These are phyloP conservation scores for Belonocnema kinseyi DNA, from an alignment of 1,140 invertebrate genomes.

Conservation along the genomic window DNA sequence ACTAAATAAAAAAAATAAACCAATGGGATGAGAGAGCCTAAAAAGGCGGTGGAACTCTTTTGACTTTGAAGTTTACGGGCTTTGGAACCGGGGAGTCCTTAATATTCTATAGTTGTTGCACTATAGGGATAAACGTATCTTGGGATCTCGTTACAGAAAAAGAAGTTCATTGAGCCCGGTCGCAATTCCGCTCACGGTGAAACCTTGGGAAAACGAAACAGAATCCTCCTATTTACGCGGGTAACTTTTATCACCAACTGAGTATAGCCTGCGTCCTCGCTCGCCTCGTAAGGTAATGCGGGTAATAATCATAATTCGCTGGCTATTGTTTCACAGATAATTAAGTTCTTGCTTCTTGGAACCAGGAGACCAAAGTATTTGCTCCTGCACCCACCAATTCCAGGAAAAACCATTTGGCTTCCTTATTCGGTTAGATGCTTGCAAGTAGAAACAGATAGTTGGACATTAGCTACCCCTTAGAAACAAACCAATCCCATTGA, in stretches of 20 bases:
- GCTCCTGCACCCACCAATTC: constrained; percentile 51
- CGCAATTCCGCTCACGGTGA: constrained; percentile 56
- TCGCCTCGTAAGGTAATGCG: constrained; percentile 46
- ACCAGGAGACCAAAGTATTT: not conserved
- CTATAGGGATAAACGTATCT: no score
- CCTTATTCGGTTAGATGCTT: constrained; percentile 54
- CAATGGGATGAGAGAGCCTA: no score
- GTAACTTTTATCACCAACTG: constrained; percentile 60
- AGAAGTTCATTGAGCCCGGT: constrained; percentile 48
- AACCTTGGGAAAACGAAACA: constrained; percentile 56
- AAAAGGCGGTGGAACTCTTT: no score
- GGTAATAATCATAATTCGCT: constrained; percentile 67
- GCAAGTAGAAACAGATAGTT: constrained; percentile 33
- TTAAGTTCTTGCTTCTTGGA: constrained; percentile 63
- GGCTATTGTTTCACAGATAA: constrained; percentile 67
- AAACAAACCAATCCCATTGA: constrained; percentile 43
- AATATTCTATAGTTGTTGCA: no score
- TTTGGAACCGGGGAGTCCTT: no score
- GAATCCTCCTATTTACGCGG: constrained; percentile 62
- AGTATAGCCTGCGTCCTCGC: constrained; percentile 40
- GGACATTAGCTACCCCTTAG: constrained; percentile 47
- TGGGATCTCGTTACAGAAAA: constrained; percentile 29
- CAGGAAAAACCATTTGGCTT: constrained; percentile 58
- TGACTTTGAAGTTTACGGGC: no score
- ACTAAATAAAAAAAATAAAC: no score